Evolutionary conservation across 2,113 vertebrate species (phyloP).

Genomic region (Malurus alboscapulatus): DNA sequence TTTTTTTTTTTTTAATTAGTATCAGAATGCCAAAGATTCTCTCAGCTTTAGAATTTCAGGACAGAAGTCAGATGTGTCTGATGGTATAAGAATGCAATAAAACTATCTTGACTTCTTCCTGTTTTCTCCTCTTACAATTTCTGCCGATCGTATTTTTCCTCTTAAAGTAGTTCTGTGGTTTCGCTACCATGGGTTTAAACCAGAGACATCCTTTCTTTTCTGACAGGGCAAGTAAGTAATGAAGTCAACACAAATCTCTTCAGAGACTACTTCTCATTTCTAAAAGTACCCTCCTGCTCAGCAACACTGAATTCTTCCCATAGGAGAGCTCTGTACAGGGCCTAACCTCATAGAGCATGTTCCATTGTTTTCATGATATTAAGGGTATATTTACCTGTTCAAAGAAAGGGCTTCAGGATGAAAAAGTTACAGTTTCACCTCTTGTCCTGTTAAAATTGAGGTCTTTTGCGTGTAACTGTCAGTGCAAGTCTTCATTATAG

Average conservation of each 20-base stretch:
- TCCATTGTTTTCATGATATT: background rate
- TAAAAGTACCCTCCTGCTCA: background rate
- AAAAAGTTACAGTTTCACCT: background rate
- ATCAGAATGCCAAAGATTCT: background rate
- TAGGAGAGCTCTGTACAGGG: background rate
- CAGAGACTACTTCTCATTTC: background rate
- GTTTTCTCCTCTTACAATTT: background rate
- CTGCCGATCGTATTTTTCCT: background rate
- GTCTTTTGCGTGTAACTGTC: background rate
- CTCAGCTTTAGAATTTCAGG: background rate
- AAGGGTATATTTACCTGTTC: background rate
- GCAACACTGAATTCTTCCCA: background rate
- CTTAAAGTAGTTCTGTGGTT: background rate
- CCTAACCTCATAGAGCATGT: fast-evolving
- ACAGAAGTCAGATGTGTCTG: background rate
- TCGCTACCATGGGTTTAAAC: background rate
- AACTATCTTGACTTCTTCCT: background rate
- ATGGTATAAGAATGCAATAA: background rate
- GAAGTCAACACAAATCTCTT: background rate
- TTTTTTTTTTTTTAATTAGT: background rate
- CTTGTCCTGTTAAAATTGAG: background rate
- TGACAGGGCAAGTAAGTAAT: background rate
- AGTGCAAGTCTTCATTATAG: background rate
- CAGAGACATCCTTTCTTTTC: background rate
- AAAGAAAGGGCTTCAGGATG: background rate